Conservation (phyloP, 2,113 vertebrate genomes). For the Aplodontia rufa region DNA sequence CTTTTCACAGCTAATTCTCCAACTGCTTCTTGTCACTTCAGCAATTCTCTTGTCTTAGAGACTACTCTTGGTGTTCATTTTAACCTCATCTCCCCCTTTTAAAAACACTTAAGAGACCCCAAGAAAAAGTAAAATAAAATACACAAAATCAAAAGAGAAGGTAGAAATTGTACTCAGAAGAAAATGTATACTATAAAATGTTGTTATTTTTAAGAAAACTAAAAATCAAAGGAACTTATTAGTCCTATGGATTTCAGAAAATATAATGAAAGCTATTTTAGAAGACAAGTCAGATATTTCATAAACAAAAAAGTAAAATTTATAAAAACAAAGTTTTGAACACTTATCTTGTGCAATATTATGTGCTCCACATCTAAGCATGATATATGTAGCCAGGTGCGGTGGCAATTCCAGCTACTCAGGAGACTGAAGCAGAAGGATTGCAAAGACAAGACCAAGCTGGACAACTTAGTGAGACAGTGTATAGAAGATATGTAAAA, state of each 20-base stretch:
- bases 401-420: too few species aligned
- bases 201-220: slow-evolving; percentile 7
- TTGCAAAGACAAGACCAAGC: too few species aligned
- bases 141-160: neutral
- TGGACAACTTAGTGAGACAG: too few species aligned
- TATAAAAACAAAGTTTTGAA: neutral
- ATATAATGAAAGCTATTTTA: neutral
- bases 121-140: neutral
- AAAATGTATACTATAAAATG: neutral
- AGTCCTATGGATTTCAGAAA: neutral
- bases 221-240: neutral
- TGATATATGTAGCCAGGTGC: neutral
- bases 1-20: neutral
- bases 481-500: too few species aligned
- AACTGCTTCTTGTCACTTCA: neutral
- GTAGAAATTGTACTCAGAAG: neutral
- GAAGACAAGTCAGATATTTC: neutral
- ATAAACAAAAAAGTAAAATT: neutral
- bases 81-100: neutral
- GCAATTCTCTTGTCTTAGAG: neutral
- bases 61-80: neutral
- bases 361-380: neutral
- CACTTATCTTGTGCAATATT: neutral
- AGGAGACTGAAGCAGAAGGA: too few species aligned
- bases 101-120: neutral